Percentiles rank a stretch among this genome's conserved stretches.
These are phyloP conservation scores for Beaufortia kweichowensis DNA, from an alignment of 2,113 vertebrate genomes.

Conservation along the genomic window DNA sequence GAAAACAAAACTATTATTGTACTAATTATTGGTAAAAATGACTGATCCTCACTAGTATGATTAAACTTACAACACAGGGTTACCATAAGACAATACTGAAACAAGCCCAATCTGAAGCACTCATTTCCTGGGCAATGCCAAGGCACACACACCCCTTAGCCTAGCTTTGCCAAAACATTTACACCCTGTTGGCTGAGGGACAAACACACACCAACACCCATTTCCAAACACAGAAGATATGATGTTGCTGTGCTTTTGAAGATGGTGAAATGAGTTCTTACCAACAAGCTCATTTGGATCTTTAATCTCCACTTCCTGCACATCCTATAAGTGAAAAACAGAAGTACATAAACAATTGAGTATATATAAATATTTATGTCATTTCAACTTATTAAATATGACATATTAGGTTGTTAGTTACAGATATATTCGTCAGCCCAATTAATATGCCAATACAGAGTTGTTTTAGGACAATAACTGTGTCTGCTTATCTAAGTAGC, in stretches of 20 bases:
- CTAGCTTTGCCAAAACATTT: not conserved
- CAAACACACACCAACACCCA: not conserved
- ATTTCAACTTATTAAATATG: no score
- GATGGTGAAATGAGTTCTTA: slow-evolving; percentile 65
- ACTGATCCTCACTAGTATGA: not conserved
- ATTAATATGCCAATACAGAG: not conserved
- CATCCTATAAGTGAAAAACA: slow-evolving; percentile 72
- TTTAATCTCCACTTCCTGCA: slow-evolving; percentile 82
- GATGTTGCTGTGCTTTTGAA: not conserved
- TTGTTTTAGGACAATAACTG: not conserved
- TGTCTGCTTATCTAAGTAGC: not conserved
- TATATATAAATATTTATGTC: no score
- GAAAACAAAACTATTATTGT: not conserved
- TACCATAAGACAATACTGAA: not conserved
- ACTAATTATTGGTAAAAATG: not conserved
- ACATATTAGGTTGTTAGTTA: not conserved
- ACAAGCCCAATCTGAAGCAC: slow-evolving; percentile 1
- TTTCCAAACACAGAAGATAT: not conserved
- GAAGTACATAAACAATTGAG: slow-evolving; percentile 2
- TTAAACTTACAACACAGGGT: not conserved
- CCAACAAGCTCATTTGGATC: slow-evolving; percentile 96
- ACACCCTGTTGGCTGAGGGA: not conserved
- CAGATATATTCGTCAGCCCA: not conserved
- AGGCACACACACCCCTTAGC: not conserved
- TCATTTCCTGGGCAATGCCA: slow-evolving; percentile 20